phyloP scores from a whole-genome alignment of 2,797 vertebrate genomes.

The Sebastes miniatus region DNA sequence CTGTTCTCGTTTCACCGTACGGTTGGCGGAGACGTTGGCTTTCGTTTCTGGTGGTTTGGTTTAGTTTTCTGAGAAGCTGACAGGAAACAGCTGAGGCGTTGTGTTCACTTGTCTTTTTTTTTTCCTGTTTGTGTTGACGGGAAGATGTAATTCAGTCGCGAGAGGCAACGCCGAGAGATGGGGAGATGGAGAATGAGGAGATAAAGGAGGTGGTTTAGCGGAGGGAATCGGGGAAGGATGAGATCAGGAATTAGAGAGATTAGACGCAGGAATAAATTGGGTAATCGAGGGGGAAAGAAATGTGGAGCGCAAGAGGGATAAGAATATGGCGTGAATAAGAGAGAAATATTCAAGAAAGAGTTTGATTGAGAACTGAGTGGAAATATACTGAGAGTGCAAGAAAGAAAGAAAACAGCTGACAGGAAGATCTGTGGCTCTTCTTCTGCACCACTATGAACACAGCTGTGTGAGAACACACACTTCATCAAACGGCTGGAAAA shows the following conservation, averaged over 20 bases:
- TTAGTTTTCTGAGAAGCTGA: conserved; percentile 66
- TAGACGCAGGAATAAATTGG: not conserved
- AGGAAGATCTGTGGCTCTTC: conserved; percentile 60
- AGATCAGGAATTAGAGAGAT: conserved; percentile 22
- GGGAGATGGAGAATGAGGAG: not conserved
- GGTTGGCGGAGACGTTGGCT: not conserved
- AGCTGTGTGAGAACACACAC: conserved; percentile 55
- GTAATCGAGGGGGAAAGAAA: not conserved
- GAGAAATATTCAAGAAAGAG: not conserved
- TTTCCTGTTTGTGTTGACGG: conserved; percentile 64
- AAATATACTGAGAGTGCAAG: conserved; percentile 20
- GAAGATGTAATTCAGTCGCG: conserved; percentile 16
- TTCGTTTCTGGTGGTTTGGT: conserved; percentile 23
- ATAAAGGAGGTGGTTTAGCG: not conserved
- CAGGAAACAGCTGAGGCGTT: conserved; percentile 14
- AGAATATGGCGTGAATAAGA: not conserved
- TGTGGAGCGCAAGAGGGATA: not conserved
- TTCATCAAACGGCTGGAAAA: conserved; percentile 47
- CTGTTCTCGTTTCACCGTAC: not conserved
- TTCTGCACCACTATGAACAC: conserved; percentile 32
- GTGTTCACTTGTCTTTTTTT: no score
- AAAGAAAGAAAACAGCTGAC: conserved; percentile 65
- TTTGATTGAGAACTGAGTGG: conserved; percentile 1
- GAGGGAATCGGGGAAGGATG: not conserved
- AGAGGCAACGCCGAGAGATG: not conserved